These are phyloP conservation scores for Hyperoodon ampullatus DNA, from an alignment of 2,113 vertebrate genomes.

Conservation along the genomic window DNA sequence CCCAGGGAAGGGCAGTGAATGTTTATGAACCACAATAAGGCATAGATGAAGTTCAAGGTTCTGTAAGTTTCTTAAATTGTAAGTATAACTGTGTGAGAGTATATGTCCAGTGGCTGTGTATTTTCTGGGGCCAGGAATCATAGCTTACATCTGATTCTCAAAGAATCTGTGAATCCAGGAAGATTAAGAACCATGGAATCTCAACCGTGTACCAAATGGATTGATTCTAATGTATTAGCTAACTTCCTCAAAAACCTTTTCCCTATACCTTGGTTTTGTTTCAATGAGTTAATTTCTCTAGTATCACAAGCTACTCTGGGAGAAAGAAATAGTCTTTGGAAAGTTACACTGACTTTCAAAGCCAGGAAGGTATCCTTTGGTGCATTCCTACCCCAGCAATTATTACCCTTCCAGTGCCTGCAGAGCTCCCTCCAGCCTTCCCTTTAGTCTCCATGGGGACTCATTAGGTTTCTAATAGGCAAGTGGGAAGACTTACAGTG, in stretches of 20 bases:
- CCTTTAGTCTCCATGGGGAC: conserved; percentile 56
- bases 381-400: conserved; percentile 41
- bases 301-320: not conserved
- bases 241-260: not conserved
- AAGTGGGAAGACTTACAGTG: conserved; percentile 21
- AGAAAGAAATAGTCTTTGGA: conserved; percentile 32
- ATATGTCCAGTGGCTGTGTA: not conserved
- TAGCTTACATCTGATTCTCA: not conserved
- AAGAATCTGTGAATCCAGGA: not conserved
- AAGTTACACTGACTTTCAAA: conserved; percentile 64
- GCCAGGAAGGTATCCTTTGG: conserved; percentile 50
- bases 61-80: not conserved
- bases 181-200: not conserved
- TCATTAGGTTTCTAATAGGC: conserved; percentile 61
- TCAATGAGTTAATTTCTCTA: conserved; percentile 38
- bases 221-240: not conserved
- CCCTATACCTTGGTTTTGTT: conserved; percentile 32
- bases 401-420: conserved; percentile 59
- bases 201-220: not conserved
- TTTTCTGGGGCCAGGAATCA: not conserved
- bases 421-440: conserved; percentile 46
- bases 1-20: not conserved
- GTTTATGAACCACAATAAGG: not conserved
- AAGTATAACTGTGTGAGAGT: not conserved
- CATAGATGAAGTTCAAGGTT: not conserved